Evolutionary conservation across 2,113 vertebrate genomes (phyloP), one percentile per base, ranked within the genome.

Genomic region (Phainopepla nitens): DNA sequence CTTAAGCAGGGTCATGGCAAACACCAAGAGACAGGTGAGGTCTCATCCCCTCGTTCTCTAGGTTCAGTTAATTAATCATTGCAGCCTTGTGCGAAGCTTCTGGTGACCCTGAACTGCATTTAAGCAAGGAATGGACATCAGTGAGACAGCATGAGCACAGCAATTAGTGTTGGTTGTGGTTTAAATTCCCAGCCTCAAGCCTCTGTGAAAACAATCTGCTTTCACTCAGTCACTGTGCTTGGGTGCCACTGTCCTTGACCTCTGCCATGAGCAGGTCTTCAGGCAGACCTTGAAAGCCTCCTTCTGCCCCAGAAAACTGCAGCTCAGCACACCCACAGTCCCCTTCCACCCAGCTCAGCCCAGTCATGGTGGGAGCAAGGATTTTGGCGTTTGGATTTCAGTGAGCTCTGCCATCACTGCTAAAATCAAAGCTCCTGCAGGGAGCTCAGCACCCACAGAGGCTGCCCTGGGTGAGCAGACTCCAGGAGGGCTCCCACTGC

Each of bases 351-450:
- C 27, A 39, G 25, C 33, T 39, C 41, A 61, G 16, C 18, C 79
- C 79, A 22, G 10, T 24, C 44, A 14, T 0, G 11, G 16, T 7
- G 18, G 47, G 36, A 73, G 20, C 1, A 2, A 35, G 45, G 60
- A 53, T 83, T 70, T 21, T 1, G 8, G 22, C 1, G 0, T 28
- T n/a, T 20, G 79, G 12, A 15, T 79, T 53, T 53, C 29, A 3
- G 29, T 1, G 3, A 62, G 39, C 15, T 2, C 51, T 70, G 50
- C 23, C 39, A 24, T 5, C 3, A 0, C 49, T 13, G n/a, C 50
- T 81, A 57, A 17, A 9, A 36, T 6, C 22, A n/a, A 41, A 77
- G 58, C 33, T 50, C 39, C 86, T 2, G 1, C 39, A 5, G 7
- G 0, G 14, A 68, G 23, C 36, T 76, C 7, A 3, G 44, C 69